Evolutionary conservation across 2,888 invertebrate genomes (phyloP), one percentile per base, ranked within the genome.

Genomic region (Spatulosminthurus flaviceps): DNA sequence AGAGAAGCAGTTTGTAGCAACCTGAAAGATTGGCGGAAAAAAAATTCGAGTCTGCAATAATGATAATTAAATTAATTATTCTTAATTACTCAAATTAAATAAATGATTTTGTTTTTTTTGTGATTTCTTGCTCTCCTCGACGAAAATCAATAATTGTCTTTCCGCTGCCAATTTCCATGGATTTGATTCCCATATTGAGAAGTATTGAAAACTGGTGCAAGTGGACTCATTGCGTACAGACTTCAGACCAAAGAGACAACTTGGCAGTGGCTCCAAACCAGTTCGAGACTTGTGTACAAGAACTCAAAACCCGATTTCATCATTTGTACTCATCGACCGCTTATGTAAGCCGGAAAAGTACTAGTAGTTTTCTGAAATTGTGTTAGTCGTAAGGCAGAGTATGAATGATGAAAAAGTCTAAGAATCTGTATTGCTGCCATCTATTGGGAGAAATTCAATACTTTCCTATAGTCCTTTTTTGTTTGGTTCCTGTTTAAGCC

Each of bases 241-340:
- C 94, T 97, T 89, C 94, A 97, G 89, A 95, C 95, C 86, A 96
- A 97, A 88, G 95, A 96, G 83, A 93, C 93, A 9, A 93, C 94
- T 86, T 97, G 97, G 95, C 95, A 98, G 88, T 99, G 98, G 97
- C 90, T 99, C 81, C 99, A 99, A 90, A 98, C 98, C 24, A 94
- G 94, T 86, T 97, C 98, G 19, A 91, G 98, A 84, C 92, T 99
- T 85, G 97, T 98, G 85, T 99, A 98, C 90, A 99, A 99, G 89
- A 99, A 98, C 89, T 98, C 98, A 83, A 99, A 99, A 88, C 98
- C 98, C 0, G 99, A 99, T 88, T 98, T 98, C 88, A 97, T 99
- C 83, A 97, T 98, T 86, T 96, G 97, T 89, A 99, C 98, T 66
- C 99, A 99, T 89, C 91, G 99, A 83, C 97, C 98, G 81, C 91